Evolutionary conservation across 2,888 invertebrate genomes (phyloP), one percentile per base, ranked within the genome.

Genomic region (Rhogogaster chlorosoma): DNA sequence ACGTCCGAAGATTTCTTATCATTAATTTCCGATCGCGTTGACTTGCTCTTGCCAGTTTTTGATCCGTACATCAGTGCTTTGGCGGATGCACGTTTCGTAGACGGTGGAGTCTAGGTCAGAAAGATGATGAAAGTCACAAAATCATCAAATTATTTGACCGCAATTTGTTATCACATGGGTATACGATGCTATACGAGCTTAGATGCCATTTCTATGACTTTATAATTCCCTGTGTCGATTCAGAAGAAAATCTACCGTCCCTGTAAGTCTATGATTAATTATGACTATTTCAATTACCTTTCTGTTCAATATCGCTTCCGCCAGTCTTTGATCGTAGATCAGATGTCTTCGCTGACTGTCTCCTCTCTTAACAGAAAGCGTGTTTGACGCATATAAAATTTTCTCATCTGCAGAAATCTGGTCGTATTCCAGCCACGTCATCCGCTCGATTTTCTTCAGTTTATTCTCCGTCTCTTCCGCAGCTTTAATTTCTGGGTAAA

Each of bases 341-440:
- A 64, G 67, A 84, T 86, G 87, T 80, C 88, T 89, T 15, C 70
- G 78, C 22, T 83, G 45, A 10, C 89, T 89, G 49, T 89, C 87
- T 77, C 87, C 85, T 73, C 86, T 87, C 85, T 87, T 89, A 32
- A 36, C 83, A 18, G 86, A 85, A 29, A 91, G 73, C 67, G 89
- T 85, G 42, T 87, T 86, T 26, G 88, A 77, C 26, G 87, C 67
- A 84, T 90, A 92, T 9, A 90, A 77, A 36, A 86, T 82, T 77
- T 88, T 89, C n/a, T 91, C 91, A 15, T 88, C 85, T 22, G 89
- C 89, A 5, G 87, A 70, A 49, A 91, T 87, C 70, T 84, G 38
- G 18, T 92, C 90, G 84, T 90, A 91, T 61, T 90, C 90, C 0
- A 87, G 86, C 57, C 83, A 67, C 15, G 90, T 89, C 90, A 91